Conservation (phyloP, 2,888 invertebrate species). For the Lagria hirta region DNA sequence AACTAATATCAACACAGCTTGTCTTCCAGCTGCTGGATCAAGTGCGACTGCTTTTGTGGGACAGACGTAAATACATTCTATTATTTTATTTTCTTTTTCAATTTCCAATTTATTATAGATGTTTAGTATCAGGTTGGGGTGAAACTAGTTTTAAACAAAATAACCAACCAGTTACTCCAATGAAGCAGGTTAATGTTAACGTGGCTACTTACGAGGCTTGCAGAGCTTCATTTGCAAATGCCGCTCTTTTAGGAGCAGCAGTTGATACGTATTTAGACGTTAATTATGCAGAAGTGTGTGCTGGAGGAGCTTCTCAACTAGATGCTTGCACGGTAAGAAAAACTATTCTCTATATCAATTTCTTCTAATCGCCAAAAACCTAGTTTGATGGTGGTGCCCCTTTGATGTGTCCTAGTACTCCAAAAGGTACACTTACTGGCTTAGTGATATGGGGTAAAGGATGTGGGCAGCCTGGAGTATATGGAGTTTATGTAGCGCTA, state of each 20-base stretch:
- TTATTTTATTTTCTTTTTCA: constrained; percentile 1
- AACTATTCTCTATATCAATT: too few species aligned
- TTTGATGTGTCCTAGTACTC: constrained; percentile 59
- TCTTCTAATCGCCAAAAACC: too few species aligned
- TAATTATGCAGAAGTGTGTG: constrained; percentile 45
- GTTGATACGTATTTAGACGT: constrained; percentile 47
- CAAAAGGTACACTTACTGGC: constrained; percentile 64
- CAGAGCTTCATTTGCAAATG: constrained; percentile 38
- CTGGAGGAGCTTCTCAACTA: constrained; percentile 44
- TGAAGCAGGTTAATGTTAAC: constrained; percentile 76
- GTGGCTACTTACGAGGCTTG: constrained; percentile 63
- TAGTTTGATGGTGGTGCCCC: constrained; percentile 79
- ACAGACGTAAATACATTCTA: constrained; percentile 32
- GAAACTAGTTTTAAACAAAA: constrained; percentile 66
- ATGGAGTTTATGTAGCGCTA: constrained; percentile 78
- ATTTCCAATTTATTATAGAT: constrained; percentile 45
- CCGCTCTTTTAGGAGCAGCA: constrained; percentile 39
- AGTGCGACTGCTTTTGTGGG: constrained; percentile 41
- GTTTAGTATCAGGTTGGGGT: constrained; percentile 85
- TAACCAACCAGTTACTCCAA: constrained; percentile 57
- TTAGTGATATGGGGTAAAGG: constrained; percentile 75
- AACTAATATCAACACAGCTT: constrained; percentile 63
- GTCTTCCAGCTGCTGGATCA: constrained; percentile 58
- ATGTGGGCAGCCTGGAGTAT: constrained; percentile 69
- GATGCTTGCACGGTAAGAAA: constrained; percentile 51